Evolutionary conservation across 2,888 invertebrate genomes (phyloP).

Genomic region (Ernsta delagoae): DNA sequence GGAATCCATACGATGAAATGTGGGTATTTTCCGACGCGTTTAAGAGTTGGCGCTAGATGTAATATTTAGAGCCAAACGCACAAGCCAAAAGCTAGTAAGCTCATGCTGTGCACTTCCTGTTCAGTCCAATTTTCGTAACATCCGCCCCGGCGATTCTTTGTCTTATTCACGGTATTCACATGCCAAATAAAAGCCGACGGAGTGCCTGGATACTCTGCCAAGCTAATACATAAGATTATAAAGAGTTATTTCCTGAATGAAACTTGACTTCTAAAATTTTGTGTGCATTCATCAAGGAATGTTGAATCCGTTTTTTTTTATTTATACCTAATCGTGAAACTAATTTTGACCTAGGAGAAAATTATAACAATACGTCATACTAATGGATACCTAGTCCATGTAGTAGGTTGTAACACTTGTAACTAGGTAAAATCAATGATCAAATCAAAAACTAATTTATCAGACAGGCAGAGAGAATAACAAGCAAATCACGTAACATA

Average conservation of each 20-base stretch:
- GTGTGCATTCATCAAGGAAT: background rate
- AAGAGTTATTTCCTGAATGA: background rate
- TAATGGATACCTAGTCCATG: too few species aligned
- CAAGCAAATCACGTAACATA: slow-evolving; percentile 9
- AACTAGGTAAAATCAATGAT: too few species aligned
- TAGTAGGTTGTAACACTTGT: too few species aligned
- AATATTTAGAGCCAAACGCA: slow-evolving; percentile 59
- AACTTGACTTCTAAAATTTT: slow-evolving; percentile 1
- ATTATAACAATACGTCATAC: too few species aligned
- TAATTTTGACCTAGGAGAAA: too few species aligned
- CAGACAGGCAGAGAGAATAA: background rate
- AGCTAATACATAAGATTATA: background rate
- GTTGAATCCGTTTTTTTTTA: too few species aligned
- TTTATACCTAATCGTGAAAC: too few species aligned
- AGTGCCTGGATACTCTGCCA: slow-evolving; percentile 17
- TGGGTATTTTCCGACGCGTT: slow-evolving; percentile 39
- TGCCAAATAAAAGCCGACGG: slow-evolving; percentile 23
- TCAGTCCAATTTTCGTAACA: slow-evolving; percentile 39
- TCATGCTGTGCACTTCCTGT: slow-evolving; percentile 30
- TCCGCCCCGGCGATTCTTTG: slow-evolving; percentile 42
- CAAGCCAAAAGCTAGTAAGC: slow-evolving; percentile 42
- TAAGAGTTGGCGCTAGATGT: slow-evolving; percentile 61
- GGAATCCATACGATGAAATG: background rate
- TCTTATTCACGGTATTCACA: slow-evolving; percentile 36
- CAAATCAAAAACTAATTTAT: background rate